Evolutionary conservation across 2,113 vertebrate species (phyloP).

Genomic region (Malurus melanocephalus): DNA sequence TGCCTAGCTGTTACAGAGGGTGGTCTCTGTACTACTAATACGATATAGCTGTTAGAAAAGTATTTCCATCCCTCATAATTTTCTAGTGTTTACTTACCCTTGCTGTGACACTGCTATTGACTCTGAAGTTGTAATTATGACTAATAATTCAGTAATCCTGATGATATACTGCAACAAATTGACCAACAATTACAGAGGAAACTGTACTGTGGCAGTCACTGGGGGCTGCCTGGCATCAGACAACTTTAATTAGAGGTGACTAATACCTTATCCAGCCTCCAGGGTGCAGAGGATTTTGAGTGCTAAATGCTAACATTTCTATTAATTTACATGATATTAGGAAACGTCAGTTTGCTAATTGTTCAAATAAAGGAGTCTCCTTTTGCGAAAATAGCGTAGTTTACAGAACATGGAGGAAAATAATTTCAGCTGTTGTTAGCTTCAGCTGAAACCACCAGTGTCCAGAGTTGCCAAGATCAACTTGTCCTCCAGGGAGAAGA

Average conservation of each 20-base stretch:
- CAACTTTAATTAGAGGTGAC: slow-evolving; percentile 49
- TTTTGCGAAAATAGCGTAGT: background rate
- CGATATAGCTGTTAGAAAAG: background rate
- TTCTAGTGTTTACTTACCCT: slow-evolving; percentile 62
- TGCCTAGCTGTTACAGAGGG: background rate
- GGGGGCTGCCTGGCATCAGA: slow-evolving; percentile 20
- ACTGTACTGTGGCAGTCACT: background rate
- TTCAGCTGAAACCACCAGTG: background rate
- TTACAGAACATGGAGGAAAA: background rate
- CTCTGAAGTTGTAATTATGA: slow-evolving; percentile 50
- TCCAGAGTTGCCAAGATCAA: background rate
- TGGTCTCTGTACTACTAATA: background rate
- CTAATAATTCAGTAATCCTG: slow-evolving; percentile 57
- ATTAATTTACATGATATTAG: background rate
- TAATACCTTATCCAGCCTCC: slow-evolving; percentile 14
- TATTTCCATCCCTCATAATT: slow-evolving; percentile 41
- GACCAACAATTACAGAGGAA: slow-evolving; percentile 24
- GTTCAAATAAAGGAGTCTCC: background rate
- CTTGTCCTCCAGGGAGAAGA: background rate
- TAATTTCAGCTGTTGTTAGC: background rate
- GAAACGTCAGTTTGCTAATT: background rate
- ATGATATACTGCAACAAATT: slow-evolving; percentile 51
- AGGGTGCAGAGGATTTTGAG: background rate
- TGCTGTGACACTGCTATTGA: slow-evolving; percentile 55
- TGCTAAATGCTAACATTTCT: slow-evolving; percentile 10